Base-by-base conservation (phyloP, 1,140 invertebrate genomes). In the Caerostris darwini region DNA sequence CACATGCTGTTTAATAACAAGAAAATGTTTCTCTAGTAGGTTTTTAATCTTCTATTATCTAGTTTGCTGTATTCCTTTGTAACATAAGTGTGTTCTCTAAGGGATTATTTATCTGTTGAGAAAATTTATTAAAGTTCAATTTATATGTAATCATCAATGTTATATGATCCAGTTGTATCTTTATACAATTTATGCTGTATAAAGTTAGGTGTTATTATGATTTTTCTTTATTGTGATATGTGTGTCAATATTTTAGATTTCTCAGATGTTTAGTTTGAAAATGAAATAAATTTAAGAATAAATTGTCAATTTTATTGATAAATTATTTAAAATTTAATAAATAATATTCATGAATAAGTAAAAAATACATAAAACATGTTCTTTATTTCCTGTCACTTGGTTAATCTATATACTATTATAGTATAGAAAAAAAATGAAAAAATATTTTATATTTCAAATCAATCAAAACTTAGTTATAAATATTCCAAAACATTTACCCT, bases 181-280 rank as follows among this genome's bases (percentile, higher is more conserved):
- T 88, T 88, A 85, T 67, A 50, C 7, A 64, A 88, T 7, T 88
- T 50, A 61, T 17, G 58, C 54, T 64, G 54, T 61, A 58, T 69
- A 67, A 64, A 88, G 59, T 88, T 64, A 53, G 86, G n/a, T 88
- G 61, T 88, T n/a, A 54, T 34, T 34, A 54, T 61, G 54, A n/a
- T 19, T 85, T 57, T 85, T 85, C 54, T 67, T 88, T 88, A 53
- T 67, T 88, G 86, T 88, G 61, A 88, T 88, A 64, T 58, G 54
- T 88, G 86, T 88, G 14, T 67, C 67, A 88, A 19, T 88, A 58
- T 57, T 58, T 86, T 88, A 64, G 50, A 88, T 64, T 64, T 88
- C 14, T 85, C 19, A 59, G 56, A 88, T 61, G 86, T 88, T 88
- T 88, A 88, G 86, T 58, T 88, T 88, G 58, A 64, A 88, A 14